These are phyloP conservation scores for Theocolax elegans DNA, from an alignment of 1,140 invertebrate species.

Conservation along the genomic window DNA sequence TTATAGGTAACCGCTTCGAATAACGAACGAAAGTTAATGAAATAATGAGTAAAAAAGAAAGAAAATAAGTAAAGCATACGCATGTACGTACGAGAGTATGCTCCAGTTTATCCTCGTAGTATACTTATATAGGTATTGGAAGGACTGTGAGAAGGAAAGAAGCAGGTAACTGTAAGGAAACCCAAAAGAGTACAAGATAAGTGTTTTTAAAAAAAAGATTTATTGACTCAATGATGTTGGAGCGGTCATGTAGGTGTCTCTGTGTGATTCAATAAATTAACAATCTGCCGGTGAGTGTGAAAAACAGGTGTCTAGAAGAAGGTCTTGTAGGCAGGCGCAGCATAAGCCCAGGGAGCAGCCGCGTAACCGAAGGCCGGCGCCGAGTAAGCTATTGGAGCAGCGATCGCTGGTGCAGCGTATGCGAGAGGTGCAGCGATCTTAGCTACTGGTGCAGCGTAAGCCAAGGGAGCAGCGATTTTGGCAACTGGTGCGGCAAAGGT, in stretches of 20 bases:
- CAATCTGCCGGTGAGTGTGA: slow-evolving; percentile 12
- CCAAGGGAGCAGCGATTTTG: slow-evolving; percentile 46
- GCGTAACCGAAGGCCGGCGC: background rate
- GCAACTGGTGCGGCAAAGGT: slow-evolving; percentile 36
- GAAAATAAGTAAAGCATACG: too few species aligned
- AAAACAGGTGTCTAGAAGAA: slow-evolving; percentile 19
- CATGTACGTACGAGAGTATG: too few species aligned
- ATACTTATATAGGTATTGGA: too few species aligned
- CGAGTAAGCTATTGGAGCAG: slow-evolving; percentile 7
- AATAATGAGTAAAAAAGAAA: too few species aligned
- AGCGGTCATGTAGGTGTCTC: background rate
- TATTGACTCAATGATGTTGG: slow-evolving; percentile 18
- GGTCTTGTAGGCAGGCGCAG: slow-evolving; percentile 27
- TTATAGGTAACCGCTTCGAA: too few species aligned
- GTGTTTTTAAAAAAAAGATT: slow-evolving; percentile 29
- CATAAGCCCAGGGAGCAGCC: slow-evolving; percentile 21
- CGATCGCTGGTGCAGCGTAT: slow-evolving; percentile 35
- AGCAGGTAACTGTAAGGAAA: too few species aligned
- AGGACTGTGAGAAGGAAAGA: too few species aligned
- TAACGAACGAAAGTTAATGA: too few species aligned
- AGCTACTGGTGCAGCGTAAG: slow-evolving; percentile 32
- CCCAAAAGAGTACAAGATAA: too few species aligned
- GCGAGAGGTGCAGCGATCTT: slow-evolving; percentile 44
- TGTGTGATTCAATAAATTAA: slow-evolving; percentile 34
- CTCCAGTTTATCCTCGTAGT: too few species aligned